These are phyloP conservation scores for Blomia tropicalis DNA, from an alignment of 2,888 invertebrate genomes.

Conservation along the genomic window DNA sequence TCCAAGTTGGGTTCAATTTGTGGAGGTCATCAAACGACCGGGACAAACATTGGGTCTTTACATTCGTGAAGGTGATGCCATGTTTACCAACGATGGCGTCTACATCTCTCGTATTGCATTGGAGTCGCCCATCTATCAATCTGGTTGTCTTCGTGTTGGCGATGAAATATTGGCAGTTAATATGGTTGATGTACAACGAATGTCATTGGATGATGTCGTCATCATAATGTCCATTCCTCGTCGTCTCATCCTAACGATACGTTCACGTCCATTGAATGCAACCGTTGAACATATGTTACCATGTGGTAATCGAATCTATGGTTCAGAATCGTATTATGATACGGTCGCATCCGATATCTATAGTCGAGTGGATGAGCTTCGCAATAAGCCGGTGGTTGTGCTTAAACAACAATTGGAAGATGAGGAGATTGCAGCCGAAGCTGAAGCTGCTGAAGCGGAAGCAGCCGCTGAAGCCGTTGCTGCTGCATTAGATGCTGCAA, in stretches of 20 bases:
- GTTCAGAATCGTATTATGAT: constrained; percentile 5
- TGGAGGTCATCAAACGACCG: constrained; percentile 95
- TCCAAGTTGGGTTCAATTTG: constrained; percentile 42
- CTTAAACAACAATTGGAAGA: not conserved
- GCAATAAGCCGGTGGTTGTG: not conserved
- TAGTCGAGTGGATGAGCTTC: not conserved
- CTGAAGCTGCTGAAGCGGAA: not conserved
- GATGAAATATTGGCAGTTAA: constrained; percentile 97
- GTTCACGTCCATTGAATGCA: constrained; percentile 42
- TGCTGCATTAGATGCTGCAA: not conserved
- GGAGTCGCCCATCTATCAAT: constrained; percentile 90
- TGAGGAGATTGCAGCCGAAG: not conserved
- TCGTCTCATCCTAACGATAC: constrained; percentile 76
- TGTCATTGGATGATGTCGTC: constrained; percentile 97
- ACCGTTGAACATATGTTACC: constrained; percentile 7
- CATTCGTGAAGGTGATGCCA: constrained; percentile 96
- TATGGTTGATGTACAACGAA: constrained; percentile 87
- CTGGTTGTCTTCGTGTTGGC: constrained; percentile 84
- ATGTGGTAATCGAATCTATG: constrained; percentile 17
- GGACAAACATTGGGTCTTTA: constrained; percentile 95
- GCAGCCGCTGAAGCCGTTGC: not conserved
- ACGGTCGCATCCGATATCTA: constrained; percentile 9
- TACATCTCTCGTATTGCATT: constrained; percentile 92
- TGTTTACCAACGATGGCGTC: constrained; percentile 82
- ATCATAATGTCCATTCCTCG: constrained; percentile 98